Percentiles rank a stretch among this genome's conserved stretches.
Conservation (phyloP, 2,113 vertebrate genomes). For the Gallinago media region DNA sequence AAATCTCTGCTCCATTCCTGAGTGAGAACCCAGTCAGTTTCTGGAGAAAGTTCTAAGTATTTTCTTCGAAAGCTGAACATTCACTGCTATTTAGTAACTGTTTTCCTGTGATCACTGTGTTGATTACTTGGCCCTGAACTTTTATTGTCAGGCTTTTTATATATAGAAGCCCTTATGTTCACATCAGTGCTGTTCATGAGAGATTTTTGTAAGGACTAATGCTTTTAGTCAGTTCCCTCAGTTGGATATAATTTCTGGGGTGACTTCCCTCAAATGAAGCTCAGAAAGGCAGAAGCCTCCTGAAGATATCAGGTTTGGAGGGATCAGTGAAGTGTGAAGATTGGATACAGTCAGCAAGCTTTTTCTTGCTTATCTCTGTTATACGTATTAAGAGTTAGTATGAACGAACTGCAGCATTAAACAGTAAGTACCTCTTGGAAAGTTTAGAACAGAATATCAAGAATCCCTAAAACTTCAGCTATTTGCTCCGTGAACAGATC, state of each 20-base stretch:
- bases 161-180: neutral
- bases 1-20: neutral
- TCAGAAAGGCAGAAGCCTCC: neutral
- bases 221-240: neutral
- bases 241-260: neutral
- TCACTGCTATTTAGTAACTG: neutral
- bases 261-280: neutral
- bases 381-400: neutral
- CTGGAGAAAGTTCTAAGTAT: neutral
- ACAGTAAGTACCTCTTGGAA: neutral
- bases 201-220: neutral
- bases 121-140: neutral
- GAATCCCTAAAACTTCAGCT: neutral
- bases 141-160: neutral
- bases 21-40: neutral
- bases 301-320: neutral
- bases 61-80: neutral
- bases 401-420: neutral
- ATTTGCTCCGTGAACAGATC: neutral
- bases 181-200: neutral
- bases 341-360: neutral
- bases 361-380: neutral
- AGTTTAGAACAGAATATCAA: neutral
- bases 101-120: neutral
- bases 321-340: neutral